Evolutionary conservation across 1,140 invertebrate genomes (phyloP), one percentile per base, ranked within the genome.

Genomic region (Lanistes nyassanus): DNA sequence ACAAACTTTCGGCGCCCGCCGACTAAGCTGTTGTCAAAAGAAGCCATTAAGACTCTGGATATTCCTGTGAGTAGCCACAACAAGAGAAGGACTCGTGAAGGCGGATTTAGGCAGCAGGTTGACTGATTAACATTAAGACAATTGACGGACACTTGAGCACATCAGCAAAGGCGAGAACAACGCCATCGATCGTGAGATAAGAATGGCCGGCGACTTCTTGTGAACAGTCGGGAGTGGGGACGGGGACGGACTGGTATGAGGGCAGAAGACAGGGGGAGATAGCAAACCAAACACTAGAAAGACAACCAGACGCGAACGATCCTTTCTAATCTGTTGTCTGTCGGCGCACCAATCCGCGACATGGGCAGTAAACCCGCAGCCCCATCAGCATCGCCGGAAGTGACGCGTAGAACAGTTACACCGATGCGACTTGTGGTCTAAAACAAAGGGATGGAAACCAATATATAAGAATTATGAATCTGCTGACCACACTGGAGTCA

Each of bases 101-200:
- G 51, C 36, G 68, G 3, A 69, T 26, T 0, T n/a, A 34, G 0
- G 31, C 29, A 51, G 23, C 29, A 4, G n/a, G n/a, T n/a, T 16
- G 19, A 26, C 26, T 58, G 29, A 70, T 70, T 70, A 36, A 34
- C 68, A 70, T 58, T 34, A 31, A 70, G 29, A 70, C 68, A 70
- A 70, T 56, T 47, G 51, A 58, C 42, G 47, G 36, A 51, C 66
- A 6, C 42, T 68, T 51, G 66, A 47, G 31, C 31, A 19, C 4
- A 36, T 67, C n/a, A 23, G 26, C 36, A 67, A 6, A 67, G 65
- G 36, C 31, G 3, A 4, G 9, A 36, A 19, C 23, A 65, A 37
- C 23, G 21, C 9, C 23, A 65, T 21, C 31, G 34, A 21, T 9
- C 9, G 7, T 9, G 21, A 21, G 21, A 65, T 31, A 29, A 65